phyloP scores from a whole-genome alignment of 2,888 invertebrate species.

The Netelia virgata region DNA sequence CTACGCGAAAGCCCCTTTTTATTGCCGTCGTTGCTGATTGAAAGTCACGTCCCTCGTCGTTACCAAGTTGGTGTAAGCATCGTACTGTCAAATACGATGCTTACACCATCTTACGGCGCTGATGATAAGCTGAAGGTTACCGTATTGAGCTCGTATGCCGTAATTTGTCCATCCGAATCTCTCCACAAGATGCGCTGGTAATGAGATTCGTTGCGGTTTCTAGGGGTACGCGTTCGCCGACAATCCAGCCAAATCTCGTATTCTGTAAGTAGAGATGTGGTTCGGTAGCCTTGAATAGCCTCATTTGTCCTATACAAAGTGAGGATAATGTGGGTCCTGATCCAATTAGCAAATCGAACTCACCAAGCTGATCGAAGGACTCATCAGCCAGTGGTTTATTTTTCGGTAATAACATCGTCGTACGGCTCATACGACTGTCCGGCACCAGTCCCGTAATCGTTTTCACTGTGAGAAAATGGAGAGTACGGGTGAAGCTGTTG shows the following conservation, averaged over 20 bases:
- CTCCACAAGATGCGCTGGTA: background rate
- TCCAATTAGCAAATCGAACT: too few relatives aligned
- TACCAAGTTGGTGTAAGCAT: background rate
- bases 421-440: constrained; percentile 26
- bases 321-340: background rate
- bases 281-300: background rate
- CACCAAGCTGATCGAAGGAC: too few relatives aligned
- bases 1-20: background rate
- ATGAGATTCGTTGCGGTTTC: background rate
- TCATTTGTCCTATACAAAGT: background rate
- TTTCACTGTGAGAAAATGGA: background rate
- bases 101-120: too few relatives aligned
- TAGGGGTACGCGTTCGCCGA: too few relatives aligned
- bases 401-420: constrained; percentile 33
- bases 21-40: background rate
- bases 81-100: too few relatives aligned
- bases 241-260: too few relatives aligned
- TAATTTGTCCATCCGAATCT: background rate
- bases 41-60: background rate
- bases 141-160: background rate
- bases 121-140: background rate
- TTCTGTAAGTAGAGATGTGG: background rate
- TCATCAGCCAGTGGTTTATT: constrained; percentile 65
- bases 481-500: too few relatives aligned
- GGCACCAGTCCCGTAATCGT: constrained; percentile 42